Evolutionary conservation across 2,797 vertebrate genomes (phyloP).

Genomic region (Bradypodion pumilum): DNA sequence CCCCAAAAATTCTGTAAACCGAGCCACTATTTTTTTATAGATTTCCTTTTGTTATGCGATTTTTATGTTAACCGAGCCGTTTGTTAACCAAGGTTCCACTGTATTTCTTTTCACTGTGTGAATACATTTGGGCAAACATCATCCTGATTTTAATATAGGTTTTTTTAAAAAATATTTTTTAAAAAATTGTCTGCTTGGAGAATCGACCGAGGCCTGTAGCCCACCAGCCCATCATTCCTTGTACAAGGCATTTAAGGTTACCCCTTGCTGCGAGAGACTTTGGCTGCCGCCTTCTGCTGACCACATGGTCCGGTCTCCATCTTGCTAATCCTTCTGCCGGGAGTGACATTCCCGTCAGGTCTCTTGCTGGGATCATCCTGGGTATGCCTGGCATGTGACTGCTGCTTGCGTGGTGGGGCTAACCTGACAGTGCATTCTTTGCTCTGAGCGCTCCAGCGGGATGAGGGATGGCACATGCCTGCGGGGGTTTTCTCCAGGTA

Average conservation of each 20-base stretch:
- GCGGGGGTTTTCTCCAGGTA: conserved; percentile 6
- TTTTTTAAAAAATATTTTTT: not conserved
- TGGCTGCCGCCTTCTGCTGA: not conserved
- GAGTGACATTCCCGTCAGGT: conserved; percentile 11
- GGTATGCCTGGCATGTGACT: conserved; percentile 4
- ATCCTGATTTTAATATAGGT: not conserved
- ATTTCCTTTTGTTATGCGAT: too few species aligned
- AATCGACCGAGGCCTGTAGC: too few species aligned
- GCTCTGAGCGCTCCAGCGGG: not conserved
- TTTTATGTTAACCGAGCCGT: too few species aligned
- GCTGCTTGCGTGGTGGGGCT: not conserved
- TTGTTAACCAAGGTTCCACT: too few species aligned
- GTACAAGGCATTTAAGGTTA: conserved; percentile 1
- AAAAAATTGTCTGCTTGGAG: not conserved
- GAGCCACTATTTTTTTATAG: too few species aligned
- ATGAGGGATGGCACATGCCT: not conserved
- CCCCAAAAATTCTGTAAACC: too few species aligned
- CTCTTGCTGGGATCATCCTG: not conserved
- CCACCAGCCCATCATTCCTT: not conserved
- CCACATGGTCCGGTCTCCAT: not conserved
- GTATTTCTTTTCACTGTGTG: not conserved
- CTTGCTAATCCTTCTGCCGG: conserved; percentile 2
- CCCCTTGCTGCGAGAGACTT: not conserved
- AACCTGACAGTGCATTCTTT: conserved; percentile 14
- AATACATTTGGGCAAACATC: not conserved